These are phyloP conservation scores for Cottoperca gobio DNA, from an alignment of 2,797 vertebrate species.

Conservation along the genomic window DNA sequence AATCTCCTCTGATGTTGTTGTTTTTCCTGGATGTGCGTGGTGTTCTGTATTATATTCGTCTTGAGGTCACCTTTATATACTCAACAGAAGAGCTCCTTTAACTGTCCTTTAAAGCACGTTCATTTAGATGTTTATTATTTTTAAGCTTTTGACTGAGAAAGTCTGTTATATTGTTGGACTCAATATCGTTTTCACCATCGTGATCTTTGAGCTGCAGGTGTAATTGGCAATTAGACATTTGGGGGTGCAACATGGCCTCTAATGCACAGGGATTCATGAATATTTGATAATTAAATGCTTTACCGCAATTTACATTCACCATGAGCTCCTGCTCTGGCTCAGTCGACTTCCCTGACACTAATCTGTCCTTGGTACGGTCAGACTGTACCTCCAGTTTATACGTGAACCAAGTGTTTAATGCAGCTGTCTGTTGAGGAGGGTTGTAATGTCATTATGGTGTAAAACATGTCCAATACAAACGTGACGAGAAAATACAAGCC, in stretches of 20 bases:
- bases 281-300: slow-evolving; percentile 72
- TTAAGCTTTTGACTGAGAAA: neutral
- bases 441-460: slow-evolving; percentile 31
- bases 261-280: slow-evolving; percentile 68
- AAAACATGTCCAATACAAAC: slow-evolving; percentile 32
- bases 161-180: neutral
- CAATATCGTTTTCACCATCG: slow-evolving; percentile 23
- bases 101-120: slow-evolving; percentile 26
- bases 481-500: slow-evolving; percentile 11
- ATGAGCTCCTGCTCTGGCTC: slow-evolving; percentile 51
- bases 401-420: slow-evolving; percentile 19
- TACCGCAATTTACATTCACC: slow-evolving; percentile 59
- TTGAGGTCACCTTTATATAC: slow-evolving; percentile 38
- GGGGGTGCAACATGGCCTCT: slow-evolving; percentile 18
- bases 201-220: slow-evolving; percentile 53
- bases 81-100: slow-evolving; percentile 10
- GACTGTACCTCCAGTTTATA: slow-evolving; percentile 17
- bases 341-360: slow-evolving; percentile 51
- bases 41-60: slow-evolving; percentile 23
- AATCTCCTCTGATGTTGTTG: slow-evolving; percentile 23
- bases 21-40: neutral
- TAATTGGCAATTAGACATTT: slow-evolving; percentile 70
- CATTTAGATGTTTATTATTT: slow-evolving; percentile 27
- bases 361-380: slow-evolving; percentile 65
- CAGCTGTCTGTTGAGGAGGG: neutral